These are phyloP conservation scores for Drosophila longiperda DNA, from an alignment of 2,888 invertebrate genomes.

Conservation along the genomic window DNA sequence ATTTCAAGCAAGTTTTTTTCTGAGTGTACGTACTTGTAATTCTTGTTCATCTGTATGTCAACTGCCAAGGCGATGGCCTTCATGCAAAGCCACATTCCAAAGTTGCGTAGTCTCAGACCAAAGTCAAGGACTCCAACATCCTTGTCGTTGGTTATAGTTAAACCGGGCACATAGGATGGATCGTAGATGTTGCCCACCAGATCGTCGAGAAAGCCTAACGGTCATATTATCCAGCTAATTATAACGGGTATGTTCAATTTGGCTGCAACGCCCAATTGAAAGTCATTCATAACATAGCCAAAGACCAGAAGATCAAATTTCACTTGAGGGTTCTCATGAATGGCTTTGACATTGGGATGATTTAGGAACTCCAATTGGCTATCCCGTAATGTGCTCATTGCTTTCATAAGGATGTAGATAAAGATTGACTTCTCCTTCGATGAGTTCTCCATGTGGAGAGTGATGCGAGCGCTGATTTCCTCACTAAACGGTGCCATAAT, in stretches of 20 bases:
- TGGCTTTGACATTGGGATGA: slow-evolving; percentile 63
- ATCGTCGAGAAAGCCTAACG: slow-evolving; percentile 56
- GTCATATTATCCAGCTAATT: slow-evolving; percentile 68
- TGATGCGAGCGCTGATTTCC: background rate
- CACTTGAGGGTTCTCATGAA: slow-evolving; percentile 64
- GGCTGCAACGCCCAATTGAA: slow-evolving; percentile 79
- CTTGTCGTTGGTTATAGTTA: slow-evolving; percentile 3
- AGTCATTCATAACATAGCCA: slow-evolving; percentile 81
- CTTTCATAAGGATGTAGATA: background rate
- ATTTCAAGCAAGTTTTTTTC: too few relatives aligned
- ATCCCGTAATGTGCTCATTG: slow-evolving; percentile 15
- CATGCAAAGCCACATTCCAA: slow-evolving; percentile 16
- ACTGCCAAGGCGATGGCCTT: background rate
- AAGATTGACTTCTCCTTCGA: slow-evolving; percentile 33
- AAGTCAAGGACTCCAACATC: slow-evolving; percentile 39
- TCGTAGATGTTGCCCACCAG: slow-evolving; percentile 77
- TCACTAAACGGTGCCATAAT: slow-evolving; percentile 61
- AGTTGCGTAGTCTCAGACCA: slow-evolving; percentile 47
- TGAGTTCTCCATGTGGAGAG: slow-evolving; percentile 26
- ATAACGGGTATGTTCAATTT: slow-evolving; percentile 82
- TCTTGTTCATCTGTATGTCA: slow-evolving; percentile 28
- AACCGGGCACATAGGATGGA: slow-evolving; percentile 66
- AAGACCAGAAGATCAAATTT: slow-evolving; percentile 80
- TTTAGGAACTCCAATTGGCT: slow-evolving; percentile 67
- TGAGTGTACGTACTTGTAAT: slow-evolving; percentile 42